Conservation (phyloP, 2,113 vertebrate species). For the Pomatorhinus ruficollis region DNA sequence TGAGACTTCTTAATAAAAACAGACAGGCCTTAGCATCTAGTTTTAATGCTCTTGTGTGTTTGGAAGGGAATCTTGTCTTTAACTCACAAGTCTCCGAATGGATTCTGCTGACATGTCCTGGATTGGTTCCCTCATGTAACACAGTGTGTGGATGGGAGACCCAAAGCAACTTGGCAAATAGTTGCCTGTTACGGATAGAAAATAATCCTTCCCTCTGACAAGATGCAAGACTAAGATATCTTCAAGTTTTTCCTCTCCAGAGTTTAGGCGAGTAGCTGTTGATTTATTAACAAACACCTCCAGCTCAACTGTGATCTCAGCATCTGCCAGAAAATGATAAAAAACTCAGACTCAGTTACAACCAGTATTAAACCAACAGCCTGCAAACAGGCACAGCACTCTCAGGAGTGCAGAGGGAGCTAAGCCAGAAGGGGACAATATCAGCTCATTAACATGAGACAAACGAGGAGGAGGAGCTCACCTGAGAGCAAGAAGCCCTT, state of each 20-base stretch:
- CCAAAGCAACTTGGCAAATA: slow-evolving; percentile 95
- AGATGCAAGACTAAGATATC: slow-evolving; percentile 95
- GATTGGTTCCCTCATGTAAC: slow-evolving; percentile 87
- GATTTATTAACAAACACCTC: slow-evolving; percentile 94
- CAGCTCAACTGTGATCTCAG: slow-evolving; percentile 82
- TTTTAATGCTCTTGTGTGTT: background rate
- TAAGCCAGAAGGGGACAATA: background rate
- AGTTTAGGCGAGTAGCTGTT: slow-evolving; percentile 87
- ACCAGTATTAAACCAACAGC: background rate
- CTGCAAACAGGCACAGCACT: background rate
- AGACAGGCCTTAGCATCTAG: background rate
- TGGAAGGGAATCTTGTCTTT: background rate
- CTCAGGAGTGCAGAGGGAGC: background rate
- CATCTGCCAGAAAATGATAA: slow-evolving; percentile 74
- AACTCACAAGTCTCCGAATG: slow-evolving; percentile 83
- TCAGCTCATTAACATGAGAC: background rate
- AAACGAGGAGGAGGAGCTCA: slow-evolving; percentile 40
- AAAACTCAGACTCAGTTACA: background rate
- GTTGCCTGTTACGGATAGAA: slow-evolving; percentile 88
- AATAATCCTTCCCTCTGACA: slow-evolving; percentile 92
- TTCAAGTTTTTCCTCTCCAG: slow-evolving; percentile 86
- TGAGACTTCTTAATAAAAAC: background rate
- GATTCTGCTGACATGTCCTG: slow-evolving; percentile 83
- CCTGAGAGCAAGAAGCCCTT: slow-evolving; percentile 92
- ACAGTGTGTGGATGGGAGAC: slow-evolving; percentile 83